A percentile compares a stretch with the other conserved stretches of the same genome.
These are phyloP conservation scores for Scaptomyza polygonia DNA, from an alignment of 2,888 invertebrate species.

Conservation along the genomic window DNA sequence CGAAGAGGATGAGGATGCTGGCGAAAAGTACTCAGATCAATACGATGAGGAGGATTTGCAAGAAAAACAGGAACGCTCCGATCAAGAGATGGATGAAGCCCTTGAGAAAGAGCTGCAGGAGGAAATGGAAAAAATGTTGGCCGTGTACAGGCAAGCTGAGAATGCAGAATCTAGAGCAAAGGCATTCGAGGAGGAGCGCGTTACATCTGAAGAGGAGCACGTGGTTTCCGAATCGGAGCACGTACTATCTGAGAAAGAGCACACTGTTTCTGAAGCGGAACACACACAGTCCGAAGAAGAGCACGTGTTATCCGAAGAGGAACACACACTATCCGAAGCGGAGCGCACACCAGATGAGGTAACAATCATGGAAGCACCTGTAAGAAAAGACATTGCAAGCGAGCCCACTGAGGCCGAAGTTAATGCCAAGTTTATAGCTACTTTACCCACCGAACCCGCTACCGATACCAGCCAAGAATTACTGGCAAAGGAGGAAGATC, in stretches of 20 bases:
- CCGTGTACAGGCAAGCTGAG: slow-evolving; percentile 52
- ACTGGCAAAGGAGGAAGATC: slow-evolving; percentile 35
- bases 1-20: slow-evolving; percentile 63
- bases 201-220: slow-evolving; percentile 24
- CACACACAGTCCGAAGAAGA: slow-evolving; percentile 35
- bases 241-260: slow-evolving; percentile 16
- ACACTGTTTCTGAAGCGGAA: slow-evolving; percentile 16
- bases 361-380: slow-evolving; percentile 25
- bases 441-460: slow-evolving; percentile 65
- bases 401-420: slow-evolving; percentile 67
- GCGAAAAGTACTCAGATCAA: slow-evolving; percentile 62
- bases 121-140: slow-evolving; percentile 73
- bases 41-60: slow-evolving; percentile 54
- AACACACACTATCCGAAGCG: background rate
- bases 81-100: slow-evolving; percentile 68
- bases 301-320: slow-evolving; percentile 15
- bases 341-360: slow-evolving; percentile 28
- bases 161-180: slow-evolving; percentile 22
- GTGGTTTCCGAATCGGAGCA: slow-evolving; percentile 34
- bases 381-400: slow-evolving; percentile 44
- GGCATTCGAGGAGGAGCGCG: slow-evolving; percentile 42
- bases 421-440: slow-evolving; percentile 57
- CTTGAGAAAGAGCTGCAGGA: slow-evolving; percentile 67
- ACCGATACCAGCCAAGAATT: slow-evolving; percentile 33
- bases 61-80: slow-evolving; percentile 46